phyloP scores from a whole-genome alignment of 92 coral and sea anemone species.

The Phymanthus crucifer region DNA sequence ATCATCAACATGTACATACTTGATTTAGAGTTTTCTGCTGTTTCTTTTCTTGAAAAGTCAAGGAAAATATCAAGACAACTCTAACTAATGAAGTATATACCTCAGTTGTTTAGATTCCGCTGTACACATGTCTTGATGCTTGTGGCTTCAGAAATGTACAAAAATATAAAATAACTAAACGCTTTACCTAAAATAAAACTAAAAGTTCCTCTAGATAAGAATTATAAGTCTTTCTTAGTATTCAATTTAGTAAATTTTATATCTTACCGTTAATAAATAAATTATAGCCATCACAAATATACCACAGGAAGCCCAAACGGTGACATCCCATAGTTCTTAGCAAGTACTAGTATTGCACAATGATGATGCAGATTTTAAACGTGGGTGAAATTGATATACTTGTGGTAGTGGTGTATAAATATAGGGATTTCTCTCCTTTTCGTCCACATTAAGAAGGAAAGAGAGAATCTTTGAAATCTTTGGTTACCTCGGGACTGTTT shows the following conservation, averaged over 20 bases:
- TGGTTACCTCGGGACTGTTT: not conserved
- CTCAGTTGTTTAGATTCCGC: not conserved
- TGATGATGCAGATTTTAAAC: constrained; percentile 25
- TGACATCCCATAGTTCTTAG: constrained; percentile 38
- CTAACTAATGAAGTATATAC: not conserved
- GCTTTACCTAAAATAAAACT: not conserved
- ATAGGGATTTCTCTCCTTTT: not conserved
- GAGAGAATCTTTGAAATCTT: not conserved
- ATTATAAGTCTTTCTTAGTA: not conserved
- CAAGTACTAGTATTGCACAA: constrained; percentile 34
- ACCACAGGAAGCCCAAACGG: constrained; percentile 28
- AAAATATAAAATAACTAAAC: not conserved
- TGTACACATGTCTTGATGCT: not conserved
- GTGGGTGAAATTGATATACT: not conserved
- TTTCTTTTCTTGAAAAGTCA: not conserved
- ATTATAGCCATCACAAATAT: constrained; percentile 3
- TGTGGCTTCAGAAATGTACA: not conserved
- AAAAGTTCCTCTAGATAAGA: not conserved
- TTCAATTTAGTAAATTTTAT: not conserved
- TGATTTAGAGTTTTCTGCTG: not conserved
- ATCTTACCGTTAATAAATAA: not conserved
- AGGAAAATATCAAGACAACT: not conserved
- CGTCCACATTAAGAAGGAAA: not conserved
- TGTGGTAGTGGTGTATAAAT: not conserved
- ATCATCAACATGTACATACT: not conserved